phyloP scores from a whole-genome alignment of 1,140 invertebrate species.

The Magallana ariakensis region DNA sequence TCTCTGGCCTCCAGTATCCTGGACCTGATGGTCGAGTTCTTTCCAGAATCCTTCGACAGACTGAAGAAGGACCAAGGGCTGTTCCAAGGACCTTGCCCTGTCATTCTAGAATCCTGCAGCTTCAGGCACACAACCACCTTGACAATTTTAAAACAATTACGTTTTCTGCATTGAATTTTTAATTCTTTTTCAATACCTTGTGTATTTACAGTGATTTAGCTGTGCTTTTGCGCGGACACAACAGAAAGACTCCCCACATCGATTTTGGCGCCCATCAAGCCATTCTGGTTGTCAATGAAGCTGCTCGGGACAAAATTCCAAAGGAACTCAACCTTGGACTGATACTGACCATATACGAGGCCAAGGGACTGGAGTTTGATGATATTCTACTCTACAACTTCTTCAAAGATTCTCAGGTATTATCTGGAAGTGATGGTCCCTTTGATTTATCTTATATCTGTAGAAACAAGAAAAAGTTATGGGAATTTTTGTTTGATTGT shows the following conservation, averaged over 20 bases:
- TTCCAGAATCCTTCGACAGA: conserved; percentile 77
- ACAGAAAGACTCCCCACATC: conserved; percentile 71
- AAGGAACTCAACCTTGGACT: conserved; percentile 64
- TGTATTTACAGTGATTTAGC: conserved; percentile 62
- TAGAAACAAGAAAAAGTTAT: too few relatives aligned
- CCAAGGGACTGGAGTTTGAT: conserved; percentile 77
- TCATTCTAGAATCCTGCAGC: conserved; percentile 74
- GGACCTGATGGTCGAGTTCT: conserved; percentile 74
- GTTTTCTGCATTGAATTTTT: too few relatives aligned
- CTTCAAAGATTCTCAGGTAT: conserved; percentile 74
- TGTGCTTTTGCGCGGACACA: conserved; percentile 68
- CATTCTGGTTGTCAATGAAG: conserved; percentile 72
- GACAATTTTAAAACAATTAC: too few relatives aligned
- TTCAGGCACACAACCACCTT: conserved; percentile 53
- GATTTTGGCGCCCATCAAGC: conserved; percentile 77
- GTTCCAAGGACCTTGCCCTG: conserved; percentile 73
- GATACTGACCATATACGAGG: conserved; percentile 74
- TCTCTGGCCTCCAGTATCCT: conserved; percentile 73
- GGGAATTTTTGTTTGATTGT: too few relatives aligned
- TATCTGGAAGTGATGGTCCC: too few relatives aligned
- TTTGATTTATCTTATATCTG: too few relatives aligned
- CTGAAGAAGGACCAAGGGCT: conserved; percentile 74
- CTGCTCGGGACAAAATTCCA: conserved; percentile 64
- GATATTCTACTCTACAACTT: conserved; percentile 77
- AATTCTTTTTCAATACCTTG: not conserved